Base-by-base conservation (phyloP, 2,888 invertebrate species). In the Anodontia alba region DNA sequence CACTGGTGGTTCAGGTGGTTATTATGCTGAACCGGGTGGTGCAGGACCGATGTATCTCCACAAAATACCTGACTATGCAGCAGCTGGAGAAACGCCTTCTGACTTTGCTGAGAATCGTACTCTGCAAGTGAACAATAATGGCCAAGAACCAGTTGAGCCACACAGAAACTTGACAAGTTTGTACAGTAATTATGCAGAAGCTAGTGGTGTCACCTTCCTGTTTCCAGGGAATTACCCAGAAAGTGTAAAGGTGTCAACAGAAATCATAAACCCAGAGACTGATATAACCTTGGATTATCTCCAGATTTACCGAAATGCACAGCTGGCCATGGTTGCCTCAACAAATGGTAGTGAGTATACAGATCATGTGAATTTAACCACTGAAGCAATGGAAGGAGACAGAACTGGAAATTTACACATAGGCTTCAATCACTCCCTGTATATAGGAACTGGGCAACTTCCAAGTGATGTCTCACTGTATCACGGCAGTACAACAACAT, bases 1-100 rank as follows among this genome's bases (percentile, higher is more conserved):
- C 23, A 80, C 73, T 57, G 91, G 91, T 62, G 91, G 91, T 20
- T 31, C 70, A 10, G 88, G 89, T 67, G 89, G 89, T 12, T 67
- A 31, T 8, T 29, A 67, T 23, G 84, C 83, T 12, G 90, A 90
- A 76, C 80, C 87, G 70, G 91, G 91, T 10, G 91, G 89, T 1
- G 80, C 91, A 17, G 91, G 91, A 10, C 89, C 91, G 0, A 79
- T 89, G 43, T 91, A 91, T 80, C 71, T 90, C 17, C 90, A 91
- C 78, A 84, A 75, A 54, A 75, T 91, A 29, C 89, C 89, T 17
- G 83, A 77, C 12, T 54, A 71, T 20, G 51, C 54, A 8, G 62
- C 46, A 3, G 68, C 66, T 66, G 84, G 82, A 46, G 42, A 73
- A 26, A 43, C 77, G n/a, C 80, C 86, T 10, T 68, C 71, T 3